Percentiles rank a stretch among this genome's conserved stretches.
These are phyloP conservation scores for Eriosoma lanigerum DNA, from an alignment of 1,140 invertebrate species.

Conservation along the genomic window DNA sequence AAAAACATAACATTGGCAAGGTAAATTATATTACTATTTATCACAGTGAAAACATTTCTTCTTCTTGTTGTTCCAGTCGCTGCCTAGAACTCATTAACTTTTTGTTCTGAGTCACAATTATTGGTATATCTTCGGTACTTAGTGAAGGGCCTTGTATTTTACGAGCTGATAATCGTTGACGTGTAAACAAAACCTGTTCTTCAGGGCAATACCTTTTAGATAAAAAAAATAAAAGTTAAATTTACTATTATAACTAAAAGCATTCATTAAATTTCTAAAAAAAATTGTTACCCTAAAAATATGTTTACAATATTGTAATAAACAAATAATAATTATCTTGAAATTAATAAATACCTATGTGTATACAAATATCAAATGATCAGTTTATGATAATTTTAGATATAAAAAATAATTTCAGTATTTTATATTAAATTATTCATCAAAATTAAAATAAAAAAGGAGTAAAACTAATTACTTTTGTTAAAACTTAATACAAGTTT, in stretches of 20 bases:
- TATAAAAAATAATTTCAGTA: too few relatives aligned
- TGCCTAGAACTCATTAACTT: constrained; percentile 76
- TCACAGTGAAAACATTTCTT: constrained; percentile 70
- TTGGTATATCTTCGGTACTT: constrained; percentile 58
- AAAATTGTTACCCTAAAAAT: too few relatives aligned
- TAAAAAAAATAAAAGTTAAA: too few relatives aligned
- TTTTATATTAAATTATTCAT: too few relatives aligned
- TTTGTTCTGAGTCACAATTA: constrained; percentile 75
- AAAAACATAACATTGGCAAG: constrained; percentile 7
- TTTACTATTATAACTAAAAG: too few relatives aligned
- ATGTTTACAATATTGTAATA: too few relatives aligned
- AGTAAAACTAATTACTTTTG: not conserved
- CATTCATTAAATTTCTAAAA: too few relatives aligned
- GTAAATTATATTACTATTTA: constrained; percentile 25
- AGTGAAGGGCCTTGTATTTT: constrained; percentile 34
- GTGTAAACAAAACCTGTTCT: constrained; percentile 45
- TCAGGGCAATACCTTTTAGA: constrained; percentile 34
- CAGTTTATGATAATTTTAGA: too few relatives aligned
- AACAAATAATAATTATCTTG: too few relatives aligned
- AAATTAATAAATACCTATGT: too few relatives aligned
- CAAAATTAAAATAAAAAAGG: not conserved
- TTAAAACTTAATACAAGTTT: not conserved
- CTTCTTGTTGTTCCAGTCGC: constrained; percentile 78
- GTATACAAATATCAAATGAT: too few relatives aligned
- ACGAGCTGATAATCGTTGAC: constrained; percentile 25